These are phyloP conservation scores for Chelmon rostratus DNA, from an alignment of 2,797 vertebrate species.

Conservation along the genomic window DNA sequence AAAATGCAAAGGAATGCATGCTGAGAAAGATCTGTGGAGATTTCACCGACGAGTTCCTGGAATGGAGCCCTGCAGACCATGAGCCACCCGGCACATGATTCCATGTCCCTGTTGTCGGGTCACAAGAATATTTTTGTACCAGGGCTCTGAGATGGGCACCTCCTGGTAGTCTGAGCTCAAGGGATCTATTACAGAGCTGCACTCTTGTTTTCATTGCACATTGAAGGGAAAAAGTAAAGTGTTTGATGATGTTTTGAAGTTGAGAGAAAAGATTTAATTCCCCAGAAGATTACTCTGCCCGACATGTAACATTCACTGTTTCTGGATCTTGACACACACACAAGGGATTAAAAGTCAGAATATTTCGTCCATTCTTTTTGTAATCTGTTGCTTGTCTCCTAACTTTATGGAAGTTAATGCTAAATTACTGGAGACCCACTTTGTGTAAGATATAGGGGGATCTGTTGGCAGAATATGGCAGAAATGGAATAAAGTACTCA, in stretches of 20 bases:
- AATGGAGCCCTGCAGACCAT: constrained; percentile 37
- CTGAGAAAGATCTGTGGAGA: constrained; percentile 5
- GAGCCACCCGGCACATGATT: constrained; percentile 29
- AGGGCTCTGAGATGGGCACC: not conserved
- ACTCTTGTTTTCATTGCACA: not conserved
- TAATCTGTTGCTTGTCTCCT: not conserved
- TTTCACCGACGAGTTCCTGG: constrained; percentile 31
- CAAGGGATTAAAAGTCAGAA: not conserved
- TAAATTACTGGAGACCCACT: not conserved
- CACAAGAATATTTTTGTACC: constrained; percentile 15
- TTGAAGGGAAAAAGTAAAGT: not conserved
- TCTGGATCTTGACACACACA: not conserved
- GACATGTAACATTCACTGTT: not conserved
- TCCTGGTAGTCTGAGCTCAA: not conserved
- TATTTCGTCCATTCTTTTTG: not conserved
- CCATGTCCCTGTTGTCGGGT: constrained; percentile 1
- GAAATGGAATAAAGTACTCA: too few relatives aligned
- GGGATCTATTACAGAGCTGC: constrained; percentile 1
- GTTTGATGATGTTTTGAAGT: not conserved
- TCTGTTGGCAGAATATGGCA: too few relatives aligned
- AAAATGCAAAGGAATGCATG: constrained; percentile 7
- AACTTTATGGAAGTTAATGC: too few relatives aligned
- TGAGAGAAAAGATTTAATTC: not conserved
- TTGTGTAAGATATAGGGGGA: too few relatives aligned
- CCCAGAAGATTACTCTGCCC: not conserved